phyloP scores from a whole-genome alignment of 2,888 invertebrate genomes.

The Sarcophaga variegata region DNA sequence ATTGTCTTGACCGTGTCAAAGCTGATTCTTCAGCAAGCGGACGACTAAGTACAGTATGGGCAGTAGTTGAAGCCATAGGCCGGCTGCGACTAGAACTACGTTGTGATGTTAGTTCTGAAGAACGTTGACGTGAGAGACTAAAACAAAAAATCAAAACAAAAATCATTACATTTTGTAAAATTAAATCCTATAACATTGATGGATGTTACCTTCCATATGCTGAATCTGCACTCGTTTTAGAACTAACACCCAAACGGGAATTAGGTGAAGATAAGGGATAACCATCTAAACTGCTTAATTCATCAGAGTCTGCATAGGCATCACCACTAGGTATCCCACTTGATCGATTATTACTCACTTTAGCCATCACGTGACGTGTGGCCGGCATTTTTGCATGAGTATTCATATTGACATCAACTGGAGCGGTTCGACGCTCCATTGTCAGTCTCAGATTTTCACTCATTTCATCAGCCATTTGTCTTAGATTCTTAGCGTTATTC shows the following conservation, averaged over 20 bases:
- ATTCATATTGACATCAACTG: conserved; percentile 37
- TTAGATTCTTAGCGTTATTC: conserved; percentile 79
- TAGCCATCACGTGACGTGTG: conserved; percentile 21
- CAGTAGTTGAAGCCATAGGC: conserved; percentile 67
- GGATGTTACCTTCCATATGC: conserved; percentile 93
- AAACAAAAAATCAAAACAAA: conserved; percentile 19
- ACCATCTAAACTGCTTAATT: conserved; percentile 80
- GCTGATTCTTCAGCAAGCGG: conserved; percentile 57
- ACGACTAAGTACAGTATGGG: conserved; percentile 55
- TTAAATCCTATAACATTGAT: conserved; percentile 72
- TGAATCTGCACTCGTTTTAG: conserved; percentile 85
- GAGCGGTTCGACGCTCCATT: conserved; percentile 57
- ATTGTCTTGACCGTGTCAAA: conserved; percentile 74
- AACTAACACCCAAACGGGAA: conserved; percentile 76
- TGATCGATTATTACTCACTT: conserved; percentile 21
- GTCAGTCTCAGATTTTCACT: conserved; percentile 73
- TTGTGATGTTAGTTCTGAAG: conserved; percentile 78
- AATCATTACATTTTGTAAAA: neutral
- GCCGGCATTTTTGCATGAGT: neutral
- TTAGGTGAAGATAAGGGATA: conserved; percentile 77
- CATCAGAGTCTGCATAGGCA: conserved; percentile 79
- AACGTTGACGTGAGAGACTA: conserved; percentile 85
- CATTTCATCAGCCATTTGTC: conserved; percentile 74
- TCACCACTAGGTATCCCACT: conserved; percentile 66
- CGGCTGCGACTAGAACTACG: conserved; percentile 71